Base-by-base conservation (phyloP, 1,140 invertebrate species). In the Hermatobates lingyangjiaoensis region DNA sequence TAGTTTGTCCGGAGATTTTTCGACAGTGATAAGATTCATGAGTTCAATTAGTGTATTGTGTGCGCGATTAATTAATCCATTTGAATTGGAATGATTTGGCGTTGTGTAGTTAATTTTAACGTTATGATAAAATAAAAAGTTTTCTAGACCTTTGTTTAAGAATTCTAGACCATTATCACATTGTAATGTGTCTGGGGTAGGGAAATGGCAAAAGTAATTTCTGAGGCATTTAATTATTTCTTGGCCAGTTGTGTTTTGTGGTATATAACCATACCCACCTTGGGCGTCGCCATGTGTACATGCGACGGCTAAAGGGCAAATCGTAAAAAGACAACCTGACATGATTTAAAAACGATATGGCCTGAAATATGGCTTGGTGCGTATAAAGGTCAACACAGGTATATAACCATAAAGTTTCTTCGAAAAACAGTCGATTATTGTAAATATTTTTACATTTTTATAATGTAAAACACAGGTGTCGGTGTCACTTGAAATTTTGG, bases 351-450 rank as follows among this genome's bases (percentile, higher is more conserved):
- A n/a, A n/a, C n/a, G n/a, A n/a, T n/a, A n/a, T n/a, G n/a, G n/a
- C n/a, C n/a, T n/a, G n/a, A n/a, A n/a, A n/a, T n/a, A n/a, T n/a
- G n/a, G n/a, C n/a, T n/a, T n/a, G n/a, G n/a, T n/a, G n/a, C n/a
- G n/a, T n/a, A n/a, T n/a, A n/a, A n/a, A n/a, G n/a, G n/a, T n/a
- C n/a, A n/a, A n/a, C n/a, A n/a, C n/a, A n/a, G n/a, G n/a, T n/a
- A n/a, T n/a, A n/a, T 48, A 27, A 7, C 46, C 46, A 24, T 48
- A 48, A 15, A 48, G n/a, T 28, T 48, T 27, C 30, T 48, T 48
- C 18, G 24, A 48, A 20, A 48, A 48, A 28, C 46, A 48, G 27
- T 48, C 46, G 15, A 48, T 48, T 28, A 48, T 4, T 18, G 27
- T 48, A 2, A 48, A 20, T 2, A 48, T 48, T 30, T n/a, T 27